Evolutionary conservation across 2,797 vertebrate species (phyloP), one percentile per base, ranked within the genome.

Genomic region (Xenops minutus): DNA sequence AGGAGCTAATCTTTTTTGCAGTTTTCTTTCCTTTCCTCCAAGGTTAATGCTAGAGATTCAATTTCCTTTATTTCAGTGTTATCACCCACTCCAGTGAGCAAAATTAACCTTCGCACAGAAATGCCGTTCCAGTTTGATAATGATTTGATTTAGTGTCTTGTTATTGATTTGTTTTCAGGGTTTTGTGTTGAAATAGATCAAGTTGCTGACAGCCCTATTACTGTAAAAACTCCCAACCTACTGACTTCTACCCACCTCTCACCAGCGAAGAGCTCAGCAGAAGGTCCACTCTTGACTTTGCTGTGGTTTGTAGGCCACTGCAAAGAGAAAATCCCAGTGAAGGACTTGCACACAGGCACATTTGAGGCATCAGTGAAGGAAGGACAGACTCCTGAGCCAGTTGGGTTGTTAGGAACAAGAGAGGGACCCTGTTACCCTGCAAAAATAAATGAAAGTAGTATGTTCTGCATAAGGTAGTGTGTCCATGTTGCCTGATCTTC

Each of bases 121-220:
- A 67, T 76, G 80, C 62, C 75, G 43, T 95, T 97, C 93, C 71
- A 75, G 72, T 91, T 96, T 95, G 92, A 92, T 96, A 96, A 96
- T 97, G 83, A 96, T 97, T 97, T 97, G 93, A 97, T 97, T 95
- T 96, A 93, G 88, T 96, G 87, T 94, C 96, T 95, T 91, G 49
- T 97, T 98, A 98, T 95, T 97, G 97, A 98, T 97, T 97, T 97
- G 94, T 94, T 89, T 91, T 93, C 95, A 78, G 89, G 81, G 86
- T 93, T 97, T 97, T 87, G 85, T 85, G 85, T 89, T 95, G 88
- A 97, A 97, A 91, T 96, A 97, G 92, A 97, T 98, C 82, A 96
- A 92, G 93, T 91, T 93, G 54, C 88, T 98, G 98, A 97, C 96
- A 97, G 97, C 56, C 96, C 93, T 77, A 95, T 98, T 97, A 97